Conservation (phyloP, 1,140 invertebrate species). For the Bombyx mandarina region DNA sequence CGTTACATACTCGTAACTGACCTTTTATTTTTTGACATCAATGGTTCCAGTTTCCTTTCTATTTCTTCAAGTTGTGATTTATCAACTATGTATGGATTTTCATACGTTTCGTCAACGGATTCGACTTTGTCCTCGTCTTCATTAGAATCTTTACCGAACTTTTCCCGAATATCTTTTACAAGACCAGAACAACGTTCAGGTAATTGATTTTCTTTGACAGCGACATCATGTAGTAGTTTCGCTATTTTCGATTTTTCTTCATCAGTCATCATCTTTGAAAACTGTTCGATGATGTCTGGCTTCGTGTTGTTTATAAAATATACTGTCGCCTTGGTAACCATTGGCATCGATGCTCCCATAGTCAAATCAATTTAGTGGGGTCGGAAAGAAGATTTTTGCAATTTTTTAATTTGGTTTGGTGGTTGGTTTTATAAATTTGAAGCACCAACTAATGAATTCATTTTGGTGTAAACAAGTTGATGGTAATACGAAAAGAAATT, state of each 20-base stretch:
- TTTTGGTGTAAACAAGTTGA: slow-evolving; percentile 19
- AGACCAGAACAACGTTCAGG: slow-evolving; percentile 35
- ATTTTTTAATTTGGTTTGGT: too few species aligned
- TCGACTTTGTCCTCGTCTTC: slow-evolving; percentile 16
- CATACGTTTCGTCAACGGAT: slow-evolving; percentile 13
- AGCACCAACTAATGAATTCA: slow-evolving; percentile 6
- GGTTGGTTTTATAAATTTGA: too few species aligned
- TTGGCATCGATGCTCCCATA: background rate
- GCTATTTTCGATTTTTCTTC: slow-evolving; percentile 47
- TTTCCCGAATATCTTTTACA: slow-evolving; percentile 36
- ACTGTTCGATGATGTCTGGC: slow-evolving; percentile 15
- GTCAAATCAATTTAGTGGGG: background rate
- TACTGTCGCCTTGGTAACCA: background rate
- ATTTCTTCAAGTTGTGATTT: slow-evolving; percentile 35
- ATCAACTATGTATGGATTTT: slow-evolving; percentile 48
- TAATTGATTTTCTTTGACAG: slow-evolving; percentile 41
- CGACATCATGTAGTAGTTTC: slow-evolving; percentile 46
- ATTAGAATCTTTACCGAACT: slow-evolving; percentile 27
- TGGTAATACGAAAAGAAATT: slow-evolving; percentile 23
- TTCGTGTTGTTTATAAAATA: slow-evolving; percentile 7
- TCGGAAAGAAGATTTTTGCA: too few species aligned
- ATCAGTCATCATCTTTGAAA: slow-evolving; percentile 40
- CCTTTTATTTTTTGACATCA: slow-evolving; percentile 33
- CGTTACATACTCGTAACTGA: slow-evolving; percentile 9
- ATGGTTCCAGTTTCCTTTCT: slow-evolving; percentile 36